Conservation (phyloP, 2,888 invertebrate genomes). For the Toxonevra muliebris region DNA sequence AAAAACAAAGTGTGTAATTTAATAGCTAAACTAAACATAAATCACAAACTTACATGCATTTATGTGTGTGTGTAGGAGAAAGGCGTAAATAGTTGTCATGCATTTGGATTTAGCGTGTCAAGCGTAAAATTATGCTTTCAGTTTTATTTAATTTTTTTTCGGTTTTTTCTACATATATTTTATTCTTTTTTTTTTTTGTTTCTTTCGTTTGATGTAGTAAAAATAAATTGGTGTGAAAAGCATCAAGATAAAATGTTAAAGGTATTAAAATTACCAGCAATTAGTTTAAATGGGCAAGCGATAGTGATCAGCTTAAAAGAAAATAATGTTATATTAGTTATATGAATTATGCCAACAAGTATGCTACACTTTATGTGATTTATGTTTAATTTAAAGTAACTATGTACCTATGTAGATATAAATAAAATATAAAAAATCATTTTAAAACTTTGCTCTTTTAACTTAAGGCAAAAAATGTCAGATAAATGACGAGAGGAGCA, state of each 20-base stretch:
- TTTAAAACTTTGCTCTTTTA: too few relatives aligned
- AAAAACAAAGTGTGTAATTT: constrained; percentile 19
- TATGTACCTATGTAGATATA: too few relatives aligned
- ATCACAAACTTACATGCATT: constrained; percentile 4
- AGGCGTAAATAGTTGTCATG: constrained; percentile 4
- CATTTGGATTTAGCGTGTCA: constrained; percentile 26
- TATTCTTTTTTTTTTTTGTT: background rate
- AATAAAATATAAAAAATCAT: too few relatives aligned
- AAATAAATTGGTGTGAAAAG: constrained; percentile 33
- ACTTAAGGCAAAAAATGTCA: too few relatives aligned
- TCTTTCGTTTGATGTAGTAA: constrained; percentile 10
- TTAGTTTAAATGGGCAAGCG: constrained; percentile 22
- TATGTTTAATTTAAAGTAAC: too few relatives aligned
- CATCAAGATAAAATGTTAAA: constrained; percentile 29
- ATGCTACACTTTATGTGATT: too few relatives aligned
- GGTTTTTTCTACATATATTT: background rate
- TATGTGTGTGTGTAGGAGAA: constrained; percentile 2
- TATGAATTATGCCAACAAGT: too few relatives aligned
- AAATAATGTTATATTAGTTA: too few relatives aligned
- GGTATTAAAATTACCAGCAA: constrained; percentile 29
- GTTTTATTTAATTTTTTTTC: constrained; percentile 5
- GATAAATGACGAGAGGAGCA: too few relatives aligned
- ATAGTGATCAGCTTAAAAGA: too few relatives aligned
- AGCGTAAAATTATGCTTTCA: constrained; percentile 36
- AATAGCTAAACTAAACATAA: constrained; percentile 15